A percentile compares a stretch with the other conserved stretches of the same genome.
Evolutionary conservation across 2,113 vertebrate species (phyloP).

Genomic region (Sterna hirundo): DNA sequence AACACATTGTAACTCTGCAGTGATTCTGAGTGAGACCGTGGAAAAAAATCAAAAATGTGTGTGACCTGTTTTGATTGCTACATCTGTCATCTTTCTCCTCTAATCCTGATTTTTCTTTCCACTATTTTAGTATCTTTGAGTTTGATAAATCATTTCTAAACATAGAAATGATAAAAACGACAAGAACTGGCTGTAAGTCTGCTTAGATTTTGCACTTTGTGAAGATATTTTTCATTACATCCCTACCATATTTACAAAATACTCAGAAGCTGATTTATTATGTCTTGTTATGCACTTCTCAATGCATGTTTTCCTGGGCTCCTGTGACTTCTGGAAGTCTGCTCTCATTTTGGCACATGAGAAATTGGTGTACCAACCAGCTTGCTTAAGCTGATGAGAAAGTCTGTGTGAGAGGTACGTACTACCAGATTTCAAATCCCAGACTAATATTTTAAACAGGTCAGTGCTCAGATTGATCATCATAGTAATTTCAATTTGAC

Average conservation of each 20-base stretch:
- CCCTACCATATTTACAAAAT: background rate
- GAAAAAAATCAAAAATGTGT: background rate
- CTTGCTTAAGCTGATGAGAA: background rate
- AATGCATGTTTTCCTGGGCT: background rate
- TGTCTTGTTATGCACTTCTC: background rate
- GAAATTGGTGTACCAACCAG: background rate
- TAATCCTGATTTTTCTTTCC: background rate
- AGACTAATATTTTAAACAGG: background rate
- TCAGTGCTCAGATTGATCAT: background rate
- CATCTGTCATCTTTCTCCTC: slow-evolving; percentile 28
- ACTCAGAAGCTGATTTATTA: background rate
- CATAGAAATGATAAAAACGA: background rate
- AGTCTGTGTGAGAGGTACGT: background rate
- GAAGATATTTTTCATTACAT: background rate
- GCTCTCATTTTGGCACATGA: background rate
- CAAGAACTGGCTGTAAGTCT: background rate
- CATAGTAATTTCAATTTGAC: background rate
- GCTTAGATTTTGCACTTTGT: background rate
- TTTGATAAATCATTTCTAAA: background rate
- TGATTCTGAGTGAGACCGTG: slow-evolving; percentile 26
- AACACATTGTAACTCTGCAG: background rate
- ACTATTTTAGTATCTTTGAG: background rate
- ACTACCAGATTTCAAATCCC: background rate
- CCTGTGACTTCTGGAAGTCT: background rate
- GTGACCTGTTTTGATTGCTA: slow-evolving; percentile 33